Conservation (phyloP, 2,797 vertebrate genomes). For the Lutjanus argentimaculatus region DNA sequence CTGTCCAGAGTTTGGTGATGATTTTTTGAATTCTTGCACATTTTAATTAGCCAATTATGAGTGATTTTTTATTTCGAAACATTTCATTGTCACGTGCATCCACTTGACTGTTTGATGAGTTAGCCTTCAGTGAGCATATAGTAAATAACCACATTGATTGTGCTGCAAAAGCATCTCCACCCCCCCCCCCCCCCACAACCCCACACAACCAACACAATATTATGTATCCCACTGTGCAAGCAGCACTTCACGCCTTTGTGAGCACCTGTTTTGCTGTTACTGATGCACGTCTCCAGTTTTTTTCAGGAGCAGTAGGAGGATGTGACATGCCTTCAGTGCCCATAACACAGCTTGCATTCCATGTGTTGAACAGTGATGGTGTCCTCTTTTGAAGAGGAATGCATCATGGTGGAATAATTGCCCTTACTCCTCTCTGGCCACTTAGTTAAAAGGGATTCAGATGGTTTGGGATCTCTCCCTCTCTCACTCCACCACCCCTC, state of each 20-base stretch:
- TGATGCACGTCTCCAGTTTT: conserved; percentile 4
- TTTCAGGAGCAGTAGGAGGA: conserved; percentile 3
- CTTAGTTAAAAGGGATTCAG: conserved; percentile 87
- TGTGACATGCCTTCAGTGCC: conserved; percentile 48
- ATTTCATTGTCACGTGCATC: not conserved
- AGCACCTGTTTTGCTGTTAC: conserved; percentile 65
- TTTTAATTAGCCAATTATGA: not conserved
- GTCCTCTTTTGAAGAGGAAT: conserved; percentile 84
- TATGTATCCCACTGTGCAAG: not conserved
- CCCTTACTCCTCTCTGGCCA: conserved; percentile 80
- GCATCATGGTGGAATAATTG: conserved; percentile 86
- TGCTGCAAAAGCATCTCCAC: not conserved
- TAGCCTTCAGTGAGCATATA: no score
- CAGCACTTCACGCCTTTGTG: not conserved
- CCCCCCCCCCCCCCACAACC: not conserved
- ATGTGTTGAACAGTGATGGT: conserved; percentile 70
- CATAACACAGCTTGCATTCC: conserved; percentile 74
- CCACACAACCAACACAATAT: not conserved
- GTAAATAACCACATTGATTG: not conserved
- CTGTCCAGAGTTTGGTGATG: not conserved
- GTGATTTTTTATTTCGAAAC: not conserved
- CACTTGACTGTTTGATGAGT: not conserved
- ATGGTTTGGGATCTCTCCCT: conserved; percentile 83
- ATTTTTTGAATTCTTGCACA: not conserved
- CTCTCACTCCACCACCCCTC: conserved; percentile 77